A percentile compares a stretch with the other conserved stretches of the same genome.
phyloP scores from a whole-genome alignment of 2,888 invertebrate species.

The Epirrhoe tristata region DNA sequence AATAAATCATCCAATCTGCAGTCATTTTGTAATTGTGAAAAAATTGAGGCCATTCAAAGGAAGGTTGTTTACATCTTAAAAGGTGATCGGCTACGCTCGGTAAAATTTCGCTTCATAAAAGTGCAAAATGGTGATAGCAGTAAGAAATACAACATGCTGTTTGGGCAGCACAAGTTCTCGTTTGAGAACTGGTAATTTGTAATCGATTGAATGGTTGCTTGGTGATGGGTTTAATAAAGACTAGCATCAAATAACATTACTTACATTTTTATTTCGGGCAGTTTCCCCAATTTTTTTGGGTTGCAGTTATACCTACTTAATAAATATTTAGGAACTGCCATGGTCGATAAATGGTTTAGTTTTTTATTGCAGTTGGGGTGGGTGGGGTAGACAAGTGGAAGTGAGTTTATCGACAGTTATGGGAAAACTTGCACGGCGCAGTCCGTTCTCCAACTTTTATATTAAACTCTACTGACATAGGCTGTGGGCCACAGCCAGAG shows the following conservation, averaged over 20 bases:
- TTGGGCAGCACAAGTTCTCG: not conserved
- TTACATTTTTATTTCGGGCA: too few species aligned
- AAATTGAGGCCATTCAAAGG: conserved; percentile 33
- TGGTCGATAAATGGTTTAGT: conserved; percentile 13
- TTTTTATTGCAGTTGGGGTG: conserved; percentile 12
- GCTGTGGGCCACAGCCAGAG: too few species aligned
- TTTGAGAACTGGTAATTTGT: not conserved
- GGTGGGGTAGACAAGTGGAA: conserved; percentile 7
- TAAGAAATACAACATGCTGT: not conserved
- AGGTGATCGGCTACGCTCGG: not conserved
- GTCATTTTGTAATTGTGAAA: conserved; percentile 38
- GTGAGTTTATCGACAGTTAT: conserved; percentile 36
- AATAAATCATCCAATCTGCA: conserved; percentile 42
- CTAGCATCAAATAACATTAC: too few species aligned
- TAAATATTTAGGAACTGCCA: not conserved
- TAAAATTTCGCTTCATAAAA: too few species aligned
- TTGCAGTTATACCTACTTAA: too few species aligned
- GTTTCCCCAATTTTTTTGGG: too few species aligned
- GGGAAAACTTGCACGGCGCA: conserved; percentile 32
- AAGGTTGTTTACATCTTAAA: conserved; percentile 20
- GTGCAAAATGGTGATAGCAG: not conserved
- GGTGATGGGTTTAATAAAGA: too few species aligned
- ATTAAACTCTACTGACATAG: conserved; percentile 44
- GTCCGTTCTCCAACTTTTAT: conserved; percentile 51
- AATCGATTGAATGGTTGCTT: not conserved